Base-by-base conservation (phyloP, 2,113 vertebrate species). In the Phaethornis superciliosus region DNA sequence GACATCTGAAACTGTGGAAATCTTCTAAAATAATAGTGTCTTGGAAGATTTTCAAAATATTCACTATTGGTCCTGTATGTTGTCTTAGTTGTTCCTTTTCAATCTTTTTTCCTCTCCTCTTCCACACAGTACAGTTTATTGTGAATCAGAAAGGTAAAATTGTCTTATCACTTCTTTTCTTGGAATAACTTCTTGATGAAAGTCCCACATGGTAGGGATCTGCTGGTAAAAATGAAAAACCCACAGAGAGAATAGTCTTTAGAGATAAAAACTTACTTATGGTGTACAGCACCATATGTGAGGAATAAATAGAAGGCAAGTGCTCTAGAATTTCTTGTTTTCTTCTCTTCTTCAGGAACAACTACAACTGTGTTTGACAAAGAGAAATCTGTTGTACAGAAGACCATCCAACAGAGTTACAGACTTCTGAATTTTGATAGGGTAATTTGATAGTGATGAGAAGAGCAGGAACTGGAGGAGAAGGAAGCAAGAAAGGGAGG, bases 271-370 rank as follows among this genome's bases (percentile, higher is more conserved):
- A 58, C 33, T 72, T 90, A 59, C n/a, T 82, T 91, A 37, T 83
- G 28, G 32, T 44, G 47, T 78, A 51, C 21, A 75, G 44, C 55
- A 89, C 28, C 70, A 75, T 78, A 70, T 89, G 52, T 55, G 47
- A 84, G 37, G 26, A 91, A 92, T 75, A 94, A 81, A 87, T 60
- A 87, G 72, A 93, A 96, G 5, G 2, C 77, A 81, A 86, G 15
- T 63, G 33, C 14, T 81, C 32, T 77, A 63, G 51, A 59, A 63
- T 86, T 94, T 90, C 62, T 59, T 87, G 49, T 89, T 95, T 95
- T 63, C 60, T 70, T 88, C 20, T 87, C 46, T 92, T 93, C 37
- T 64, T 87, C 20, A 67, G 84, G 84, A 87, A 60, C 35, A 93
- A 44, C 72, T 81, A 54, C 83, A 81, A 33, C 58, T 76, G 23